phyloP scores from a whole-genome alignment of 2,888 invertebrate species.

The Stegana nigrithorax region DNA sequence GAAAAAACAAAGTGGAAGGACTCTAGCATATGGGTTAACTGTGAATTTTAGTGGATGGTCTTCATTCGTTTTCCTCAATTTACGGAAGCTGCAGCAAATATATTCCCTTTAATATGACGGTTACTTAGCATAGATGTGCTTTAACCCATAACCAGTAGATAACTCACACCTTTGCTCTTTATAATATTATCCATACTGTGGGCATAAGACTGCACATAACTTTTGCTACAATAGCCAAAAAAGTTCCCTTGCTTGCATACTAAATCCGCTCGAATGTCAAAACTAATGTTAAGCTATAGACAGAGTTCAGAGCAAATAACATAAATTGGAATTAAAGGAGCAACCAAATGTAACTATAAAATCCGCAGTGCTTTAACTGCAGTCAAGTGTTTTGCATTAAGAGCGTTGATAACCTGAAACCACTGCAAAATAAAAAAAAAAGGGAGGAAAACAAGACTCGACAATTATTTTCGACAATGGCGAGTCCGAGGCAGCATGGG shows the following conservation, averaged over 20 bases:
- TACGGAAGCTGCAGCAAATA: too few species aligned
- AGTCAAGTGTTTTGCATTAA: conserved; percentile 10
- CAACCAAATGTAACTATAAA: not conserved
- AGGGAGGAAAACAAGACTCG: not conserved
- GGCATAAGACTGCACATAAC: not conserved
- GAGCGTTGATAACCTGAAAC: conserved; percentile 7
- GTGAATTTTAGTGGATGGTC: too few species aligned
- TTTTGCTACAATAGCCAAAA: not conserved
- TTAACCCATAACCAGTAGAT: too few species aligned
- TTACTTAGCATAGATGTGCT: too few species aligned
- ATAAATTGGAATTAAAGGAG: conserved; percentile 13
- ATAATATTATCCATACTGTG: too few species aligned
- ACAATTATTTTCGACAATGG: not conserved
- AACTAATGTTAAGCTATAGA: conserved; percentile 13
- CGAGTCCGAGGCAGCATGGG: not conserved
- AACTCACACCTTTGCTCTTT: too few species aligned
- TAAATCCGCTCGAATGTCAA: not conserved
- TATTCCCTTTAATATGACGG: too few species aligned
- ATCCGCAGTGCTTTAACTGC: not conserved
- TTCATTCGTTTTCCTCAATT: too few species aligned
- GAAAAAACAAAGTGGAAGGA: too few species aligned
- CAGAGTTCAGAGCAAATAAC: conserved; percentile 16
- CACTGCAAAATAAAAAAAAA: too few species aligned
- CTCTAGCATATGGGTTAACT: too few species aligned
- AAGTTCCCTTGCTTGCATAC: not conserved